These are phyloP conservation scores for Naso thynnoides DNA, from an alignment of 2,797 vertebrate species.

Conservation along the genomic window DNA sequence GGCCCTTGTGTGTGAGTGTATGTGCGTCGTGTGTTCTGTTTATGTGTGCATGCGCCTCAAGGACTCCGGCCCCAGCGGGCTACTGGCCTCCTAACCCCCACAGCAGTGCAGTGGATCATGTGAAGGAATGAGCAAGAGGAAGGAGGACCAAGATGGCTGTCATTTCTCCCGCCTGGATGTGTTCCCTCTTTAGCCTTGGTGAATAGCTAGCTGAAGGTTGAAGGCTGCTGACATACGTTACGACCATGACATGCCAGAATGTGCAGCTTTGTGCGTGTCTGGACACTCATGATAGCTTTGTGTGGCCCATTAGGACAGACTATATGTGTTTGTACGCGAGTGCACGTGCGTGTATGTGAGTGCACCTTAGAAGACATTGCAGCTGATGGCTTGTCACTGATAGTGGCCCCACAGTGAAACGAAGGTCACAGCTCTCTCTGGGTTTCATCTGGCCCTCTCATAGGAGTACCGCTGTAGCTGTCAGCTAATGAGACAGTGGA, in stretches of 20 bases:
- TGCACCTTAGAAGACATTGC: constrained; percentile 58
- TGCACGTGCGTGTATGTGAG: constrained; percentile 4
- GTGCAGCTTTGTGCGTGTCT: background rate
- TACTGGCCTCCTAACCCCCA: constrained; percentile 44
- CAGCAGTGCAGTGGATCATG: constrained; percentile 58
- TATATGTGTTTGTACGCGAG: constrained; percentile 44
- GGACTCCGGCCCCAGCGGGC: constrained; percentile 56
- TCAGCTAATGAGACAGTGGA: constrained; percentile 79
- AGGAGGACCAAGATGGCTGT: constrained; percentile 53
- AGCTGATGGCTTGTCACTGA: constrained; percentile 85
- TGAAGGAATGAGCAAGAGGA: constrained; percentile 40
- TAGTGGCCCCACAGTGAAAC: constrained; percentile 74
- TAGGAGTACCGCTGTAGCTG: constrained; percentile 74
- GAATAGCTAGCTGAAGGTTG: constrained; percentile 70
- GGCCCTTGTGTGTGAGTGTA: constrained; percentile 22
- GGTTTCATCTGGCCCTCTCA: constrained; percentile 81
- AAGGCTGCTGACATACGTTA: constrained; percentile 69
- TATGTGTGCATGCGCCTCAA: constrained; percentile 63
- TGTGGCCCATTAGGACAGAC: constrained; percentile 26
- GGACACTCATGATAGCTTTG: constrained; percentile 18
- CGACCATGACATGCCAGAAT: constrained; percentile 52
- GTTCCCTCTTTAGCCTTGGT: constrained; percentile 77
- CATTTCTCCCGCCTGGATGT: constrained; percentile 60
- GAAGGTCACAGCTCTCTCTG: constrained; percentile 80
- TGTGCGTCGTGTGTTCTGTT: constrained; percentile 51